Percentiles rank a stretch among this genome's conserved stretches.
These are phyloP conservation scores for Sylvietta virens DNA, from an alignment of 2,113 vertebrate species.

Conservation along the genomic window DNA sequence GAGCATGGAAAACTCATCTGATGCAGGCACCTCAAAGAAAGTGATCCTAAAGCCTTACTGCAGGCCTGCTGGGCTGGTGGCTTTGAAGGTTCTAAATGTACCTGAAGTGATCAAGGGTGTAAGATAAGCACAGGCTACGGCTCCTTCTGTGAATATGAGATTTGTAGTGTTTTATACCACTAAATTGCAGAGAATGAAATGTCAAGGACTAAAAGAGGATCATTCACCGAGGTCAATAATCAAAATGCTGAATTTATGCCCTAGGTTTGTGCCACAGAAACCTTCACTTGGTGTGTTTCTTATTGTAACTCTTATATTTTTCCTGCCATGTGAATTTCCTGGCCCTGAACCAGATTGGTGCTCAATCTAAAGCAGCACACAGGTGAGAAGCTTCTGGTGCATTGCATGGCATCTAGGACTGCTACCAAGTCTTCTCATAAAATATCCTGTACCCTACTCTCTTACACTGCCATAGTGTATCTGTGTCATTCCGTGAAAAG, in stretches of 20 bases:
- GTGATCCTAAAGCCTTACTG: neutral
- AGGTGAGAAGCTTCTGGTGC: neutral
- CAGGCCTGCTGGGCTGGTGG: neutral
- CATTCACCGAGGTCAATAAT: neutral
- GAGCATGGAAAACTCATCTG: neutral
- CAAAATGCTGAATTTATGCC: neutral
- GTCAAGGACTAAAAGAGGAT: neutral
- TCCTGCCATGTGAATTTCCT: neutral
- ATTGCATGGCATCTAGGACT: neutral
- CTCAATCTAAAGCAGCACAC: neutral
- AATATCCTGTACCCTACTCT: neutral
- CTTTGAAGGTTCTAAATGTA: neutral
- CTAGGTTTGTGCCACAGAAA: neutral
- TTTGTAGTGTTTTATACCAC: neutral
- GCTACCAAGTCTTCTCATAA: neutral
- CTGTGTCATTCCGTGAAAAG: neutral
- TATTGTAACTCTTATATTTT: neutral
- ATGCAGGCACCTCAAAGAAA: neutral
- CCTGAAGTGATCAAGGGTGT: neutral
- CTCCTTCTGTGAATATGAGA: neutral
- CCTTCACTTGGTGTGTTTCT: neutral
- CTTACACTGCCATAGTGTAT: neutral
- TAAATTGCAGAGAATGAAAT: neutral
- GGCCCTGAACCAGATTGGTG: neutral
- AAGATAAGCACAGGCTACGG: neutral